A percentile compares a stretch with the other conserved stretches of the same genome.
phyloP scores from a whole-genome alignment of 2,113 vertebrate genomes.

The Phalacrocorax brasilianus region DNA sequence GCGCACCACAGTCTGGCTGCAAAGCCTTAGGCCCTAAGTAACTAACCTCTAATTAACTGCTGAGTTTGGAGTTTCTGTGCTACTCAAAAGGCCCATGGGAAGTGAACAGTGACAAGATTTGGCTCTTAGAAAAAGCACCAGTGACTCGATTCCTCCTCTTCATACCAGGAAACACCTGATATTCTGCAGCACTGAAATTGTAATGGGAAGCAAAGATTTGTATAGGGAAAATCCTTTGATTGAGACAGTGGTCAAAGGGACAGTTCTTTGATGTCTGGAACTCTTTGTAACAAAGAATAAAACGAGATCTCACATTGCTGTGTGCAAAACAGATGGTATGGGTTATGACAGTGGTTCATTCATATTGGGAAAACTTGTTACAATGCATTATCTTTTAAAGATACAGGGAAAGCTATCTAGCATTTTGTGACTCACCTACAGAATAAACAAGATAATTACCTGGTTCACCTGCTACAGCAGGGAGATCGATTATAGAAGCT shows the following conservation, averaged over 20 bases:
- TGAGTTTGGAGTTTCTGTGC: conserved; percentile 12
- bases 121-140: neutral
- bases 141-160: conserved; percentile 32
- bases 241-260: conserved; percentile 55
- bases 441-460: conserved; percentile 75
- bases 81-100: conserved; percentile 37
- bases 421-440: conserved; percentile 67
- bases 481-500: conserved; percentile 72
- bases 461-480: conserved; percentile 56
- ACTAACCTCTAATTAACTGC: conserved; percentile 42
- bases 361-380: conserved; percentile 47
- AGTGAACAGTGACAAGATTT: conserved; percentile 10
- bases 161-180: neutral
- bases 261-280: conserved; percentile 50
- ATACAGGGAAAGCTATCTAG: conserved; percentile 54
- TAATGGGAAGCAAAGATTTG: neutral
- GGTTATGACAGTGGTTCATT: conserved; percentile 60
- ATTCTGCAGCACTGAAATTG: conserved; percentile 6
- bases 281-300: conserved; percentile 50
- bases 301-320: neutral
- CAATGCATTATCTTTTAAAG: conserved; percentile 62
- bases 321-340: conserved; percentile 6
- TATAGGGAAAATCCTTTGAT: conserved; percentile 28
- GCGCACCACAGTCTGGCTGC: conserved; percentile 12
- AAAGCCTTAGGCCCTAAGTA: conserved; percentile 12